phyloP scores from a whole-genome alignment of 2,888 invertebrate species.

The Steinernema hermaphroditum region DNA sequence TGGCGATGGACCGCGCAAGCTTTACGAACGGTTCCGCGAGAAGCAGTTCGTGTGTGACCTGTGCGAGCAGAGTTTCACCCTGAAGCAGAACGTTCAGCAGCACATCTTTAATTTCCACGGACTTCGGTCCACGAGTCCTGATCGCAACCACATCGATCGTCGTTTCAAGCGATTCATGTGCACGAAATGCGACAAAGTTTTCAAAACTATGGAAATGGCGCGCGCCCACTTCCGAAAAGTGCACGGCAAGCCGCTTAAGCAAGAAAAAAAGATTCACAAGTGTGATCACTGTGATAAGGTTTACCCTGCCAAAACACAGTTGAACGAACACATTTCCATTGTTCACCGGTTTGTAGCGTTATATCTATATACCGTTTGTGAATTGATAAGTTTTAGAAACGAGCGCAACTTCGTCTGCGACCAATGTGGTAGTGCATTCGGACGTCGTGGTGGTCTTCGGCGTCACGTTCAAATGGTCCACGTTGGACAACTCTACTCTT shows the following conservation, averaged over 20 bases:
- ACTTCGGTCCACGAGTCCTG: not conserved
- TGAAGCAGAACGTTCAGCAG: conserved; percentile 53
- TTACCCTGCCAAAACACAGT: conserved; percentile 30
- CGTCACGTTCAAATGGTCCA: conserved; percentile 73
- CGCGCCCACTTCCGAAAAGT: not conserved
- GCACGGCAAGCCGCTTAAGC: not conserved
- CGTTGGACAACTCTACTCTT: conserved; percentile 54
- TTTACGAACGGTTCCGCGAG: conserved; percentile 46
- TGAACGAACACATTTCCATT: conserved; percentile 36
- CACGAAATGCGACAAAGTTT: not conserved
- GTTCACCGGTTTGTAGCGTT: too few relatives aligned
- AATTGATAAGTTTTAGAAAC: conserved; percentile 37
- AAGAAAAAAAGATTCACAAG: not conserved
- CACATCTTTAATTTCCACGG: conserved; percentile 37
- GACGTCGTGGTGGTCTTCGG: conserved; percentile 75
- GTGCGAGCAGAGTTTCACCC: conserved; percentile 51
- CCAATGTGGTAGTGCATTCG: conserved; percentile 74
- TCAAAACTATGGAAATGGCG: not conserved
- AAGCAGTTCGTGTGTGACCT: conserved; percentile 53
- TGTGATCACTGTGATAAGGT: conserved; percentile 29
- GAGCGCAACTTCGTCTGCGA: conserved; percentile 73
- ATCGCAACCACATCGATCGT: not conserved
- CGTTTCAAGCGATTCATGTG: not conserved
- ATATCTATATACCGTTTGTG: too few relatives aligned
- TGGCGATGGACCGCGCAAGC: conserved; percentile 19